Evolutionary conservation across 2,797 vertebrate species (phyloP), one percentile per base, ranked within the genome.

Genomic region (Ctenopoma kingsleyae): DNA sequence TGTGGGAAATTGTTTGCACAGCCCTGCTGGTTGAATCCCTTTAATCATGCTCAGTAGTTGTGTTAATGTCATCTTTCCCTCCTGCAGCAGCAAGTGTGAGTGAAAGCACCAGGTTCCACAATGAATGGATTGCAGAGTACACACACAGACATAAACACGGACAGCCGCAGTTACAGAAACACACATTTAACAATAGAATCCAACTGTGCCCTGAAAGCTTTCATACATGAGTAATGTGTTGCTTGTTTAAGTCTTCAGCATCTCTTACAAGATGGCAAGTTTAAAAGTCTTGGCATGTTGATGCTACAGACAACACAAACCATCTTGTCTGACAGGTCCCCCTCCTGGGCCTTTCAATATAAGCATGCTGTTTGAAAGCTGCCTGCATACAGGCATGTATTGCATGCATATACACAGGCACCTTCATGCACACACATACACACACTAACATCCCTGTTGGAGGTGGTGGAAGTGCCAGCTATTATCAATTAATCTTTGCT

Each of bases 401-500:
- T 40, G 56, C 69, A 66, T 71, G 66, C 66, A 60, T 71, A 64
- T 44, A 82, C 78, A 71, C 68, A 67, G 40, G 7, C 65, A 5
- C 63, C 23, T 46, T 44, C 62, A 55, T 69, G 48, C 63, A 69
- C 64, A 32, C 66, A 3, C 47, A 53, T 22, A 55, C 69, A 59
- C 84, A 76, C 80, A 78, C 71, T 69, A 70, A 83, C 78, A 87
- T 87, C 90, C 86, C 89, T 84, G 87, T 88, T 89, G 89, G 92
- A 90, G 92, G 89, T 93, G 91, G 88, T 91, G 89, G 91, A 92
- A 91, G 87, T 92, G 91, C 87, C 76, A 90, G 92, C 90, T 90
- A 92, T 94, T 92, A 94, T 93, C 92, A 93, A 94, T 94, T 94
- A 90, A 94, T 94, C 94, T 95, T 92, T 88, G 91, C 83, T 82